These are phyloP conservation scores for Tiliqua scincoides DNA, from an alignment of 2,113 vertebrate genomes.

Conservation along the genomic window DNA sequence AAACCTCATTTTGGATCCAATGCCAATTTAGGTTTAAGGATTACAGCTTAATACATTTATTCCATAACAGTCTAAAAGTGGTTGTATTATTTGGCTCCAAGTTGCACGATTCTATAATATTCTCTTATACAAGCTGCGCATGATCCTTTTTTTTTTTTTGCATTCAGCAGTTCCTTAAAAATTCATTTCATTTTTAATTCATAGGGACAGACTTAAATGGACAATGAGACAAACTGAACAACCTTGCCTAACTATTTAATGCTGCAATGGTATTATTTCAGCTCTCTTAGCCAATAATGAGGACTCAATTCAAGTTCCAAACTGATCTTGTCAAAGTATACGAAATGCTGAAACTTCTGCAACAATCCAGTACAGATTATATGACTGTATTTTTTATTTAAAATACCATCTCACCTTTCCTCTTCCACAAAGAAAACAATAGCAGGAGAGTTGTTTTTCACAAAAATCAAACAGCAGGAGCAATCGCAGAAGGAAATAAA, in stretches of 20 bases:
- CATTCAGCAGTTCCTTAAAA: neutral
- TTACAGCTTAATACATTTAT: constrained; percentile 1
- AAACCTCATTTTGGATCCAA: neutral
- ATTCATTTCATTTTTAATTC: neutral
- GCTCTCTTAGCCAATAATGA: neutral
- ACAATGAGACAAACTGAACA: neutral
- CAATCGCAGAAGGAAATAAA: too few relatives aligned
- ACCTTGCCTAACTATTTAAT: neutral
- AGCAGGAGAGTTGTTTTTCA: too few relatives aligned
- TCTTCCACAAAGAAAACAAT: too few relatives aligned
- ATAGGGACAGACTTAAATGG: neutral
- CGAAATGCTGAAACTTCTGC: too few relatives aligned
- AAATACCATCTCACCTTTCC: too few relatives aligned
- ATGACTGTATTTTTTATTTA: too few relatives aligned
- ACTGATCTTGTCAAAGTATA: too few relatives aligned
- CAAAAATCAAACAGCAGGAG: too few relatives aligned
- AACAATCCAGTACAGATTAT: too few relatives aligned
- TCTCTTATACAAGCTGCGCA: neutral
- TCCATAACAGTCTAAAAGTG: neutral
- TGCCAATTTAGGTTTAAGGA: neutral
- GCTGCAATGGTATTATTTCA: neutral
- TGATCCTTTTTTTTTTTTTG: too few relatives aligned
- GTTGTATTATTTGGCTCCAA: constrained; percentile 18
- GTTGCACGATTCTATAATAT: constrained; percentile 30
- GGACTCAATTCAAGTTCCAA: neutral